Evolutionary conservation across 2,888 invertebrate genomes (phyloP).

Genomic region (Acanthosepion lycidas): DNA sequence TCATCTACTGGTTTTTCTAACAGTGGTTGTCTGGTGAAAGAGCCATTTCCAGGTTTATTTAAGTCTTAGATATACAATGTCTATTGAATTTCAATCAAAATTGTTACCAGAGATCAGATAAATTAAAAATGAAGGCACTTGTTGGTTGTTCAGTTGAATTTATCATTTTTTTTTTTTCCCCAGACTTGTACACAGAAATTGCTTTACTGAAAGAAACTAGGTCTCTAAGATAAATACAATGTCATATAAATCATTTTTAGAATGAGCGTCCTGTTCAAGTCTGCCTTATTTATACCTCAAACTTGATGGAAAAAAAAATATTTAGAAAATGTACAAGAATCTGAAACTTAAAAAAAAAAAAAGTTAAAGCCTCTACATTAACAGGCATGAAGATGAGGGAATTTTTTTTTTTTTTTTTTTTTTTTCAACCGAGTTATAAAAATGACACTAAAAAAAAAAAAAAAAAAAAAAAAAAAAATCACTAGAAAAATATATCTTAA

Average conservation of each 20-base stretch:
- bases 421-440: background rate
- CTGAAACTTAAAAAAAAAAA: background rate
- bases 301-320: background rate
- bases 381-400: too few relatives aligned
- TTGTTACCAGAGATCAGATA: background rate
- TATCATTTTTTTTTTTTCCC: background rate
- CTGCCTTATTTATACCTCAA: background rate
- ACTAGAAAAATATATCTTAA: slow-evolving; percentile 20
- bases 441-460: background rate
- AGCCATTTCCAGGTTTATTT: slow-evolving; percentile 33
- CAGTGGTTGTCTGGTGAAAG: background rate
- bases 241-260: background rate
- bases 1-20: background rate
- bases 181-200: background rate
- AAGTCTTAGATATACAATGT: slow-evolving; percentile 8
- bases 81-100: background rate
- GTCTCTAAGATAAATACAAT: background rate
- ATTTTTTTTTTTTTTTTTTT: too few relatives aligned
- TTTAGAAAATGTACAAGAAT: background rate
- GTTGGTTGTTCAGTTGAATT: background rate
- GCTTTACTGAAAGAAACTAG: background rate
- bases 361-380: too few relatives aligned
- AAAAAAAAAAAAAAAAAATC: too few relatives aligned
- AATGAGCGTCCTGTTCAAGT: background rate
- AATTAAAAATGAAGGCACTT: background rate